Evolutionary conservation across 1,140 invertebrate species (phyloP), one percentile per base, ranked within the genome.

Genomic region (Heliconius nattereri): DNA sequence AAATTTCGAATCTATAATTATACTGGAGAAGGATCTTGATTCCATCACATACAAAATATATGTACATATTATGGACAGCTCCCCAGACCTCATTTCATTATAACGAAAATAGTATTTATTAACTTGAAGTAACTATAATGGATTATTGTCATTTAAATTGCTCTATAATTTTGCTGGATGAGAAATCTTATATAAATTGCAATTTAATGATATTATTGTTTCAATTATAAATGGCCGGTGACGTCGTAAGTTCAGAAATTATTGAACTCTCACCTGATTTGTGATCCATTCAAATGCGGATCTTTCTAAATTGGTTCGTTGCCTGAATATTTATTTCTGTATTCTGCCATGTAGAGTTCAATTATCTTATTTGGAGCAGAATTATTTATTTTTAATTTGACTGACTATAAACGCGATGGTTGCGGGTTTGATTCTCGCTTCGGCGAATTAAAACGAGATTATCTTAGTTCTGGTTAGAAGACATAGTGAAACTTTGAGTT

Each of bases 161-260:
- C n/a, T 37, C 71, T 9, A 72, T 72, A 72, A 37, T 37, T 72
- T 40, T n/a, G 19, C 71, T 37, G 35, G 32, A 72, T 72, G 19
- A 37, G n/a, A 37, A 20, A 20, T 19, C 20, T 72, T 72, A 72
- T 72, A 35, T n/a, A 37, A 37, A 70, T 73, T 75, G 19, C 76
- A 45, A 52, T 73, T 81, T 83, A 83, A 83, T 79, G 79, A 80
- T 81, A 81, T 83, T 77, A 83, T 83, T 83, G 82, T 83, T 80
- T 83, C 80, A 78, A 76, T 83, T 83, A 83, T 83, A 83, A 83
- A 81, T 79, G 82, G 79, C 78, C 35, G 77, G 75, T 77, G 74
- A 78, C 78, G 75, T 83, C 79, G 80, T 83, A 83, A 74, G 66
- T 83, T 57, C 75, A 78, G 79, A 78, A 83, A 81, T 79, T 83